phyloP scores from a whole-genome alignment of 2,113 vertebrate genomes.

The Corythoichthys haematopterus region DNA sequence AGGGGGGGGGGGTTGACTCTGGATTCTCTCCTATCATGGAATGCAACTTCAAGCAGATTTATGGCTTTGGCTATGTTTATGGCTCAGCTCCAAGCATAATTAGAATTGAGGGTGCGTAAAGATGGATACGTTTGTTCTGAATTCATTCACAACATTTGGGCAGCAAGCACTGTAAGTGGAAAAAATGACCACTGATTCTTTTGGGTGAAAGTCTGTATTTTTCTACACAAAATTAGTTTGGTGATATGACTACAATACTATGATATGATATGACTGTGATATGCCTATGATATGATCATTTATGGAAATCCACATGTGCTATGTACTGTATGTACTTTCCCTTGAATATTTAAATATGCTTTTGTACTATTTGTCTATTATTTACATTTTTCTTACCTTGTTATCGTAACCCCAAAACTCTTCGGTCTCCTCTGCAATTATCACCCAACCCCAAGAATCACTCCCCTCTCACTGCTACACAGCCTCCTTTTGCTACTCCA shows the following conservation, averaged over 20 bases:
- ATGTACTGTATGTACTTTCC: neutral
- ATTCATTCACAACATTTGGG: neutral
- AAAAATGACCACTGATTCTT: conserved; percentile 2
- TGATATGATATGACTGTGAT: too few species aligned
- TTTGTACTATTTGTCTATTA: too few species aligned
- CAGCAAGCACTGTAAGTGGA: conserved; percentile 7
- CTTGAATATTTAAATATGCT: too few species aligned
- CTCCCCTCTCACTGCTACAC: too few species aligned
- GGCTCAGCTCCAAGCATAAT: conserved; percentile 17
- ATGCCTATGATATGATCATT: too few species aligned
- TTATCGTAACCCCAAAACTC: too few species aligned
- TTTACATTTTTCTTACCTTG: too few species aligned
- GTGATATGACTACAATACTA: neutral
- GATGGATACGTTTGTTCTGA: conserved; percentile 5
- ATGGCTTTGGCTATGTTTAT: conserved; percentile 37
- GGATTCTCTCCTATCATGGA: conserved; percentile 36
- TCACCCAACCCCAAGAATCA: too few species aligned
- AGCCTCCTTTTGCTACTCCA: too few species aligned
- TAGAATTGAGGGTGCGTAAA: conserved; percentile 19
- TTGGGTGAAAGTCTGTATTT: neutral
- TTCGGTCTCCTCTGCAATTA: too few species aligned
- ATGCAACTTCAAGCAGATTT: conserved; percentile 43
- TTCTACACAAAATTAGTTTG: neutral
- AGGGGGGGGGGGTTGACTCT: conserved; percentile 26
- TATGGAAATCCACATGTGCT: neutral